phyloP scores from a whole-genome alignment of 1,140 invertebrate genomes.

The Melanaphis sacchari region DNA sequence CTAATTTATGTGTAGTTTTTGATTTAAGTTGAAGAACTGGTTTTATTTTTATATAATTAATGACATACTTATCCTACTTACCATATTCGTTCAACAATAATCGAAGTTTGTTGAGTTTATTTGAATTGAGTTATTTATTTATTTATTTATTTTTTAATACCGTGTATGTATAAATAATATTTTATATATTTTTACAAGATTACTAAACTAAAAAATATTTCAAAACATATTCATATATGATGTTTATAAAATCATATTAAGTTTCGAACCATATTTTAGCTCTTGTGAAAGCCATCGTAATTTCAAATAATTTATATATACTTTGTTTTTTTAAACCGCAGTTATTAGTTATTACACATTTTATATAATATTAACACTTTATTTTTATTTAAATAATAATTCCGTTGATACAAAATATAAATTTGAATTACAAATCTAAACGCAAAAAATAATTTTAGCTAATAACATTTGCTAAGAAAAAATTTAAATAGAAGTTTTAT shows the following conservation, averaged over 20 bases:
- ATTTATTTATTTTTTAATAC: not conserved
- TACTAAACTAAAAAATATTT: not conserved
- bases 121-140: not conserved
- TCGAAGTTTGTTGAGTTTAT: constrained; percentile 5
- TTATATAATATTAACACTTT: not conserved
- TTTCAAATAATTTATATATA: not conserved
- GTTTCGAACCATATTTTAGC: not conserved
- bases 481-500: constrained; percentile 12
- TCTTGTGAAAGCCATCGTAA: not conserved
- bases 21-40: not conserved
- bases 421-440: not conserved
- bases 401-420: not conserved
- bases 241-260: not conserved
- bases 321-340: not conserved
- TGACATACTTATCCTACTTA: not conserved
- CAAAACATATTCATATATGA: not conserved
- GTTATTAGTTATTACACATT: not conserved
- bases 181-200: not conserved
- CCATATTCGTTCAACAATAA: not conserved
- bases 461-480: not conserved
- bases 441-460: not conserved
- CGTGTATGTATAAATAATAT: not conserved
- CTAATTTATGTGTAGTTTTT: constrained; percentile 20
- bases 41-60: constrained; percentile 23
- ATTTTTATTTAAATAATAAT: not conserved